These are phyloP conservation scores for Neofelis nebulosa DNA, from an alignment of 2,113 vertebrate species.

Conservation along the genomic window DNA sequence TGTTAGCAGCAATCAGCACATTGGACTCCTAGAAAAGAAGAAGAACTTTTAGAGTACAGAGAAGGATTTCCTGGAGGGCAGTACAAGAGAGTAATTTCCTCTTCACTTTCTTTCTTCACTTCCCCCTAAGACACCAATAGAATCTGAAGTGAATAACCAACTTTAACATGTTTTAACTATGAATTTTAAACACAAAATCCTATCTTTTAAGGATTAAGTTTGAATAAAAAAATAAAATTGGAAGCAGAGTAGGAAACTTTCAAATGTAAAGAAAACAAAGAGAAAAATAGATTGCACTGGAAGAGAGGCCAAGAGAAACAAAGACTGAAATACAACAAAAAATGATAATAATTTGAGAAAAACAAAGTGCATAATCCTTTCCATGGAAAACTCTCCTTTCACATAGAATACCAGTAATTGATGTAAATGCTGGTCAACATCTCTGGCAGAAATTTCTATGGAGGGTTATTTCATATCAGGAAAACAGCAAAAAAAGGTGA, in stretches of 20 bases:
- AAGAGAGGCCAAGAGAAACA: background rate
- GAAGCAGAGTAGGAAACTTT: constrained; percentile 5
- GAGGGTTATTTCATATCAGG: background rate
- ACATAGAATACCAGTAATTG: background rate
- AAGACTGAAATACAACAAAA: background rate
- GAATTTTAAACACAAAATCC: background rate
- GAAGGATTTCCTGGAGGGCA: background rate
- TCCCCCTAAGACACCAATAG: background rate
- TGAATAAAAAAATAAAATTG: constrained; percentile 9
- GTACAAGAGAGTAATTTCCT: background rate
- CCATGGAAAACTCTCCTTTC: background rate
- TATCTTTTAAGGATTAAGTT: constrained; percentile 8
- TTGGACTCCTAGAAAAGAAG: constrained; percentile 95
- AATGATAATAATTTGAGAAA: constrained; percentile 16
- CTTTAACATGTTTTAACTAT: background rate
- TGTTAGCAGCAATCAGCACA: constrained; percentile 99
- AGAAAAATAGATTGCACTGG: background rate
- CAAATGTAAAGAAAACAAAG: constrained; percentile 5
- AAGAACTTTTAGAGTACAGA: constrained; percentile 70
- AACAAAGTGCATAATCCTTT: background rate
- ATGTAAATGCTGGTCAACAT: accelerated
- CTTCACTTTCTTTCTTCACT: constrained; percentile 13
- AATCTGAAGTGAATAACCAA: constrained; percentile 5
- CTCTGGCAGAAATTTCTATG: accelerated
- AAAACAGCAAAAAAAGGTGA: background rate